A percentile compares a stretch with the other conserved stretches of the same genome.
Conservation (phyloP, 2,113 vertebrate genomes). For the Girardinichthys multiradiatus region DNA sequence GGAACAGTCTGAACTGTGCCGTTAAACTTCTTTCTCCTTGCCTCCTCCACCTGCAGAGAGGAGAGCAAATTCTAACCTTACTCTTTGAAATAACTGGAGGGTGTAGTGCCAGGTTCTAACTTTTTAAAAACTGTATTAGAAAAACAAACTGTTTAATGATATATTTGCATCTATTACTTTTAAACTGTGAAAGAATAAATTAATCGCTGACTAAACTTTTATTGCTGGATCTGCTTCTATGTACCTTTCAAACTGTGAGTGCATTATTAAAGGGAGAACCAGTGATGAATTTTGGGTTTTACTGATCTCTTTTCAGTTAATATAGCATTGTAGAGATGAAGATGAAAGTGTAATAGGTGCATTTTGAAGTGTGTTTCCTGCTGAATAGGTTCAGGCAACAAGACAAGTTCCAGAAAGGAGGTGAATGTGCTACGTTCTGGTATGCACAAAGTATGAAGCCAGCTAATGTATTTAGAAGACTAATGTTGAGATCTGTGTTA, state of each 20-base stretch:
- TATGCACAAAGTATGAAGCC: background rate
- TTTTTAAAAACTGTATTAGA: too few relatives aligned
- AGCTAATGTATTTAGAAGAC: background rate
- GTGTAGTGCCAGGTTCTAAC: too few relatives aligned
- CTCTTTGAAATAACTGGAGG: too few relatives aligned
- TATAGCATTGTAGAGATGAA: background rate
- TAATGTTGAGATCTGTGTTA: background rate
- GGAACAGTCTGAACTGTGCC: conserved; percentile 93
- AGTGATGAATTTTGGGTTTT: background rate
- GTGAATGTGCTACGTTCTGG: background rate
- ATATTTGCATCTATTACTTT: too few relatives aligned
- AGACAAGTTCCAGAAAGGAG: background rate
- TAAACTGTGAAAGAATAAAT: too few relatives aligned
- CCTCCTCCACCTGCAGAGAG: conserved; percentile 87
- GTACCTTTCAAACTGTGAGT: background rate
- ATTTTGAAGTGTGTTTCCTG: background rate
- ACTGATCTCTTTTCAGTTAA: background rate
- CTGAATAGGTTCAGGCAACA: background rate
- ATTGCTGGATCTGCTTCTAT: background rate
- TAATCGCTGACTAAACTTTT: background rate
- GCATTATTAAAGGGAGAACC: too few relatives aligned
- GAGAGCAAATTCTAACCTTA: too few relatives aligned
- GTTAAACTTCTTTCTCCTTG: conserved; percentile 95
- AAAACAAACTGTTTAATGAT: too few relatives aligned
- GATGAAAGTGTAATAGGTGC: background rate